A percentile compares a stretch with the other conserved stretches of the same genome.
Conservation (phyloP, 1,140 invertebrate species). For the Linepithema humile region DNA sequence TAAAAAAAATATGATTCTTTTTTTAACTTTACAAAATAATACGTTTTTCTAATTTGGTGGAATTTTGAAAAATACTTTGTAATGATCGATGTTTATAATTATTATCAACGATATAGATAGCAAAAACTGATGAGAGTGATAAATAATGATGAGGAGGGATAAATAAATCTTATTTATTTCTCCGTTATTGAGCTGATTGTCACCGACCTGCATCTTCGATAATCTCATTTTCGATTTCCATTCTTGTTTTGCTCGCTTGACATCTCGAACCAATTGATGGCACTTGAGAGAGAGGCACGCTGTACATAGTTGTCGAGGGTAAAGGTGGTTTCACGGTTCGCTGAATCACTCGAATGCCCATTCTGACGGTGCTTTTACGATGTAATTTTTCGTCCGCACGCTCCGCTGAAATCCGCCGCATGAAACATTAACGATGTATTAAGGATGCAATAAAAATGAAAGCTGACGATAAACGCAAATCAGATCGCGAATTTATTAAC, state of each 20-base stretch:
- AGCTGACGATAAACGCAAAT: neutral
- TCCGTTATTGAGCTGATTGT: neutral
- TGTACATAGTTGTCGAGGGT: constrained; percentile 78
- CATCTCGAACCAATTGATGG: constrained; percentile 32
- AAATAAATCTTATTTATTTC: too few relatives aligned
- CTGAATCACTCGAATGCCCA: constrained; percentile 92
- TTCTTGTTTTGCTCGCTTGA: constrained; percentile 61
- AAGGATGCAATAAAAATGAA: neutral
- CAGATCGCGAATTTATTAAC: neutral
- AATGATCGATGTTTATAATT: too few relatives aligned
- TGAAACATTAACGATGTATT: constrained; percentile 7
- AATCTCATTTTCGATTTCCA: constrained; percentile 70
- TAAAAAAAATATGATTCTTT: too few relatives aligned
- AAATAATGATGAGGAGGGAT: too few relatives aligned
- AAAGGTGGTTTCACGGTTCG: constrained; percentile 83
- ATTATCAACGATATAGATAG: too few relatives aligned
- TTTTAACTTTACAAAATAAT: too few relatives aligned
- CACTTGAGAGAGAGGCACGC: constrained; percentile 67
- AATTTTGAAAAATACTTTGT: too few relatives aligned
- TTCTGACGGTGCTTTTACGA: constrained; percentile 90
- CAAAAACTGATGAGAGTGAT: too few relatives aligned
- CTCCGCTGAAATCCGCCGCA: constrained; percentile 86
- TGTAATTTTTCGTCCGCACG: constrained; percentile 91
- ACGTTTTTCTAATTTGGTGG: too few relatives aligned
- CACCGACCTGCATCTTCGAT: constrained; percentile 71